phyloP scores from a whole-genome alignment of 2,888 invertebrate genomes.

The Tricholauxania praeusta region DNA sequence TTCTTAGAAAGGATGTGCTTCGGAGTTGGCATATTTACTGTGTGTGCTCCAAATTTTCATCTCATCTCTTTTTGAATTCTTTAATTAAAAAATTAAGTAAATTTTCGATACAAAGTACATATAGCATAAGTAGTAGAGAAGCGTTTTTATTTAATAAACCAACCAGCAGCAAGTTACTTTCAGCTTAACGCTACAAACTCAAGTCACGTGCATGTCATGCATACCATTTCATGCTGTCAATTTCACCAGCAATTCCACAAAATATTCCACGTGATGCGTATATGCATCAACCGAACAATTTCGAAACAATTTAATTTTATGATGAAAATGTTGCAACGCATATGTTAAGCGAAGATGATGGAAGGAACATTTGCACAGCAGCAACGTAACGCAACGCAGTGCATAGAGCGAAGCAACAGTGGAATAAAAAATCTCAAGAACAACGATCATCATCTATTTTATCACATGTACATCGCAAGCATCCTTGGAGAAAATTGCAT shows the following conservation, averaged over 20 bases:
- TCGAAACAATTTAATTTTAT: constrained; percentile 48
- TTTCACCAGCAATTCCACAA: constrained; percentile 27
- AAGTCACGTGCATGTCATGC: constrained; percentile 51
- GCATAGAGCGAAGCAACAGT: not conserved
- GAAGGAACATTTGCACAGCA: not conserved
- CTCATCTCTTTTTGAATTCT: too few relatives aligned
- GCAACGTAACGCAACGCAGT: not conserved
- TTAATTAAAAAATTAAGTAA: too few relatives aligned
- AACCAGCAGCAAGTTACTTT: too few relatives aligned
- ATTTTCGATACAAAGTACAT: too few relatives aligned
- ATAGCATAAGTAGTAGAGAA: too few relatives aligned
- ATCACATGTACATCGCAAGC: not conserved
- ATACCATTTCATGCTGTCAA: constrained; percentile 44
- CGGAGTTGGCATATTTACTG: too few relatives aligned
- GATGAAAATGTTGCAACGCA: constrained; percentile 19
- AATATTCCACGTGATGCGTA: constrained; percentile 42
- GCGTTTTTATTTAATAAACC: too few relatives aligned
- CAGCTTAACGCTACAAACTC: constrained; percentile 9
- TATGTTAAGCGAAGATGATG: not conserved
- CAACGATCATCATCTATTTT: not conserved
- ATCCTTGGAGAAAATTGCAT: constrained; percentile 6
- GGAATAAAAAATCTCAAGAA: not conserved
- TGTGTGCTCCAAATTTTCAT: too few relatives aligned
- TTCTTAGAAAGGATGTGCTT: too few relatives aligned
- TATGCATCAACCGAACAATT: constrained; percentile 44